Evolutionary conservation across 2,797 vertebrate species (phyloP), one percentile per base, ranked within the genome.

Genomic region (Sebastes trivittatus): DNA sequence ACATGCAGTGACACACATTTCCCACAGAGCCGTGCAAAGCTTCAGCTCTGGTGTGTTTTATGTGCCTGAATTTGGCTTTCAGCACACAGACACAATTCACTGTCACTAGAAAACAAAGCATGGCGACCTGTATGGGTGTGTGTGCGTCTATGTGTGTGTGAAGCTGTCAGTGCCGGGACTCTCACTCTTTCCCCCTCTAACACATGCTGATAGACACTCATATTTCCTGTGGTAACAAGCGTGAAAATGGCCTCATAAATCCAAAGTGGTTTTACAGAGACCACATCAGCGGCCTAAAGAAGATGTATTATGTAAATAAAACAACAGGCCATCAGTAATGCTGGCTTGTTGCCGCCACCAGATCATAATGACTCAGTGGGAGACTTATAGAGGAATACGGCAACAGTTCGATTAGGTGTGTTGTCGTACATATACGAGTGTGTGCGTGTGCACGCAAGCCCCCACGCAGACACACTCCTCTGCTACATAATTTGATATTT

Each of bases 221-320:
- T 93, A 92, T 93, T 92, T 93, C 89, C 92, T 90, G 90, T 64
- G 82, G 88, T 94, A 95, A 94, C 92, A 94, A 94, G 91, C 86
- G 79, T 92, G 90, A 94, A 94, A 93, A 93, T 93, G 92, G 90
- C 88, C 85, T 91, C 92, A 90, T 94, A 93, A 95, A 94, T 94
- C 91, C 91, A 91, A 88, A 91, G 89, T 87, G 88, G 84, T 92
- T 93, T 92, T 90, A 88, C 90, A 52, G 87, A 86, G 88, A 84
- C 88, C 88, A 91, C 88, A 93, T 91, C 88, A 87, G 83, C 14
- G 16, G 80, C 74, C 90, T 89, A 90, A 93, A 93, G 88, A 91
- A 93, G 93, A 94, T 82, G 89, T 94, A 92, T 92, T 92, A 93
- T 94, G 92, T 94, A 95, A 94, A 95, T 94, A 94, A 95, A 95